phyloP scores from a whole-genome alignment of 2,113 vertebrate genomes.

The Hiodon alosoides region DNA sequence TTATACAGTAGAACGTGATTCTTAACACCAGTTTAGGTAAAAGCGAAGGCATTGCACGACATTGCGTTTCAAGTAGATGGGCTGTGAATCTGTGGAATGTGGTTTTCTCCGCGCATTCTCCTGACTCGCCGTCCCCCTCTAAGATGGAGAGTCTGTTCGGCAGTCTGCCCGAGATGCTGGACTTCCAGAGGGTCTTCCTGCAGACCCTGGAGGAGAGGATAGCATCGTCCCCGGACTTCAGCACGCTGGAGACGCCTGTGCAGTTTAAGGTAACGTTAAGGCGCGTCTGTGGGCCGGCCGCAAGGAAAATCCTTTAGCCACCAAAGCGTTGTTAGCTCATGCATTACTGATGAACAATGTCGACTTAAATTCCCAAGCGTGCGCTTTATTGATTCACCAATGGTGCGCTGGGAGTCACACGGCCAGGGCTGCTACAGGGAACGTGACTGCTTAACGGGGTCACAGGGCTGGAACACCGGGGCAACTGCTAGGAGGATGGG shows the following conservation, averaged over 20 bases:
- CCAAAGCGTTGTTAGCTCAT: slow-evolving; percentile 21
- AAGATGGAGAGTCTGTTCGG: slow-evolving; percentile 98
- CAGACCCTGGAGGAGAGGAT: slow-evolving; percentile 92
- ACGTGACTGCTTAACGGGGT: background rate
- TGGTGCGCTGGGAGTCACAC: slow-evolving; percentile 22
- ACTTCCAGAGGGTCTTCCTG: slow-evolving; percentile 94
- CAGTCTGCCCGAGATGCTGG: slow-evolving; percentile 91
- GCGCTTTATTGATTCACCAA: slow-evolving; percentile 44
- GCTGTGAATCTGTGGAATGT: too few species aligned
- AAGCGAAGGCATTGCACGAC: too few species aligned
- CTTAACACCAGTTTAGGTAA: too few species aligned
- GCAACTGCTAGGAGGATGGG: too few species aligned
- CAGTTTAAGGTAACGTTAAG: slow-evolving; percentile 86
- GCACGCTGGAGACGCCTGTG: slow-evolving; percentile 78
- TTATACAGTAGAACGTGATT: too few species aligned
- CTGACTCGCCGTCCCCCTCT: background rate
- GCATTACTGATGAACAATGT: slow-evolving; percentile 34
- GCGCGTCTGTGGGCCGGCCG: background rate
- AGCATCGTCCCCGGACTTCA: slow-evolving; percentile 82
- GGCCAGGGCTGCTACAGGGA: too few species aligned
- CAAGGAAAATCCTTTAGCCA: background rate
- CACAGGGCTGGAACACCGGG: background rate
- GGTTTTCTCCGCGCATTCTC: too few species aligned
- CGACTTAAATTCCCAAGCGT: slow-evolving; percentile 26
- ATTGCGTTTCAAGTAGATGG: too few species aligned